phyloP scores from a whole-genome alignment of 1,140 invertebrate species.

The Phymorhynchus buccinoides region DNA sequence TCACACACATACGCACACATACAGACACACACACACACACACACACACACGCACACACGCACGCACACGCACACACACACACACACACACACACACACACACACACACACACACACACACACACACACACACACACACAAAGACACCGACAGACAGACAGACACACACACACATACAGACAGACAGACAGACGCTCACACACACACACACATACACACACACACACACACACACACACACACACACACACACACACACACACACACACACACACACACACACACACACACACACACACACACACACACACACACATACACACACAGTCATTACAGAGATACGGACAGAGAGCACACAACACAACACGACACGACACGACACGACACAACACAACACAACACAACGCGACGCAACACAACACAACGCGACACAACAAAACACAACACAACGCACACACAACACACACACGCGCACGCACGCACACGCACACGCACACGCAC shows the following conservation, averaged over 20 bases:
- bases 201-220: neutral
- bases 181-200: neutral
- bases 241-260: slow-evolving; percentile 19
- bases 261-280: slow-evolving; percentile 26
- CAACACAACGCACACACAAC: no score
- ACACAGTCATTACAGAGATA: neutral
- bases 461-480: neutral
- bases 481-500: neutral
- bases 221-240: neutral
- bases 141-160: neutral
- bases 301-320: neutral
- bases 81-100: neutral
- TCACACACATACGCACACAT: no score
- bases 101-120: neutral
- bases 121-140: neutral
- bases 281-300: neutral
- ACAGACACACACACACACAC: neutral
- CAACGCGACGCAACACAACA: no score
- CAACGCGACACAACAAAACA: neutral
- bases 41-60: neutral
- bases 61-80: slow-evolving; percentile 1
- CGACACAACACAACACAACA: neutral
- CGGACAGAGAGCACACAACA: no score
- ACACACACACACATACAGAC: slow-evolving; percentile 9
- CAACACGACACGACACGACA: no score